Conservation (phyloP, 2,888 invertebrate genomes). For the Pegoplata infirma region DNA sequence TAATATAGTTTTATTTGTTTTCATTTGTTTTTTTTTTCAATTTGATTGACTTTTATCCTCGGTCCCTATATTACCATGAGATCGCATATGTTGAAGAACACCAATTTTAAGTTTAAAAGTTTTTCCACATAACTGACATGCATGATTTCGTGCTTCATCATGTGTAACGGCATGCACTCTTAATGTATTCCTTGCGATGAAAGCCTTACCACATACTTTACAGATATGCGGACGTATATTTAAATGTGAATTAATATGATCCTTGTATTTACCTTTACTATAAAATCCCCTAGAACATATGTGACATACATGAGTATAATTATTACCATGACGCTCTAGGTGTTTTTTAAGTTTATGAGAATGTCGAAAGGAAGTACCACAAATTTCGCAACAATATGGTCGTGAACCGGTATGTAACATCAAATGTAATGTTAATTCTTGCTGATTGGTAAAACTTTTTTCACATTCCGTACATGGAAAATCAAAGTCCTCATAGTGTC, state of each 20-base stretch:
- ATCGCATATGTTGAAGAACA: conserved; percentile 53
- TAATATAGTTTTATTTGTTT: too few species aligned
- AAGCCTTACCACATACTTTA: conserved; percentile 52
- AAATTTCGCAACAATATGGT: conserved; percentile 57
- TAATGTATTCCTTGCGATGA: conserved; percentile 51
- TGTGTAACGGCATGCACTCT: conserved; percentile 55
- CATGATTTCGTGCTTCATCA: conserved; percentile 54
- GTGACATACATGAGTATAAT: conserved; percentile 49
- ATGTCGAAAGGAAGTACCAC: conserved; percentile 53
- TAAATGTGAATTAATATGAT: conserved; percentile 58
- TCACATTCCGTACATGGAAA: conserved; percentile 46
- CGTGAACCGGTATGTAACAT: conserved; percentile 48
- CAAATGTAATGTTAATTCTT: conserved; percentile 52
- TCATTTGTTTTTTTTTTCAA: too few species aligned
- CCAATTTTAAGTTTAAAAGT: conserved; percentile 56
- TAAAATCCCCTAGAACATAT: conserved; percentile 57
- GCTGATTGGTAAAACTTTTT: conserved; percentile 38
- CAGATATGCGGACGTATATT: conserved; percentile 52
- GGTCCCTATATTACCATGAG: conserved; percentile 42
- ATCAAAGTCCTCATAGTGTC: conserved; percentile 48
- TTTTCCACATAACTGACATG: conserved; percentile 57
- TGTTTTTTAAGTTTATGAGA: conserved; percentile 46
- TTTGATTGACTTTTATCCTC: conserved; percentile 6
- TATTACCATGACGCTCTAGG: conserved; percentile 45
- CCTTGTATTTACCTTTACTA: conserved; percentile 47